Evolutionary conservation across 2,113 vertebrate species (phyloP).

Genomic region (Calyptommatus sinebrachiatus): DNA sequence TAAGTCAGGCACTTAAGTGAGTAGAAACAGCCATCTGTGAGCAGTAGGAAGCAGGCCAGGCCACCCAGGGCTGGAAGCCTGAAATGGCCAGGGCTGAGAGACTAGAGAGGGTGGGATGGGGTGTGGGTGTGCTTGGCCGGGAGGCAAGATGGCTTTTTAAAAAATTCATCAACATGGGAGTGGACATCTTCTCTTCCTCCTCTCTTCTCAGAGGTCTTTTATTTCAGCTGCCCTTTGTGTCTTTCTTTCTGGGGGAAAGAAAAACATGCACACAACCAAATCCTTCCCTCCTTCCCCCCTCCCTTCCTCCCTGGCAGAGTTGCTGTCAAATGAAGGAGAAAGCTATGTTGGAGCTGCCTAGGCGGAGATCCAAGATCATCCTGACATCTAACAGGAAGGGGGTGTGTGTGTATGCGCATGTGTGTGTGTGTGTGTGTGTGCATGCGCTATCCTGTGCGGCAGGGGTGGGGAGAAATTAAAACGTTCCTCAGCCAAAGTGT

Average conservation of each 20-base stretch:
- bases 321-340: constrained; percentile 33
- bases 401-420: neutral
- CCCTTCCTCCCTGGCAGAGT: constrained; percentile 23
- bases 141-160: constrained; percentile 2
- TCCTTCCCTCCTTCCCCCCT: neutral
- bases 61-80: constrained; percentile 46
- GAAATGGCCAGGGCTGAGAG: neutral
- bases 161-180: neutral
- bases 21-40: constrained; percentile 68
- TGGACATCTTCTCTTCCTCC: neutral
- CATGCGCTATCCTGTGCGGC: neutral
- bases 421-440: neutral
- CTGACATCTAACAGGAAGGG: constrained; percentile 55
- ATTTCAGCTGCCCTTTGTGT: constrained; percentile 35
- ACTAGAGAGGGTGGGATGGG: neutral
- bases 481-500: neutral
- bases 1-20: constrained; percentile 70
- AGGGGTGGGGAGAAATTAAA: constrained; percentile 2
- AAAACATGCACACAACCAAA: neutral
- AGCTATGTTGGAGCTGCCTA: constrained; percentile 13
- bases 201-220: neutral
- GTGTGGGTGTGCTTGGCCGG: neutral
- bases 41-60: constrained; percentile 45
- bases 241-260: neutral
- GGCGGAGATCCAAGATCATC: constrained; percentile 51